Evolutionary conservation across 2,113 vertebrate species (phyloP).

Genomic region (Conger conger): DNA sequence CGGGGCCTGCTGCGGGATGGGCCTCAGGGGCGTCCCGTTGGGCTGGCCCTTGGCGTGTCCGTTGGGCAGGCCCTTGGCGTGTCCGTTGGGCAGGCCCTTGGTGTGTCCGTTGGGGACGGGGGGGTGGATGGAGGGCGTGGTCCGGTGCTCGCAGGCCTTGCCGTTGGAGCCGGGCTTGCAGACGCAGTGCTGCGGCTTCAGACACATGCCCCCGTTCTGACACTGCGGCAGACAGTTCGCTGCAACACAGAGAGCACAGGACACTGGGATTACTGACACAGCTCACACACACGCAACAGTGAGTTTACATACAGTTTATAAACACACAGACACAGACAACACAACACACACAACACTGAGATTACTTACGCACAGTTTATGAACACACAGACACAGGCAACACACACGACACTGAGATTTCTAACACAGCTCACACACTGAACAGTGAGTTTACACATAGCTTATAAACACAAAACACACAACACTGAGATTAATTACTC

Average conservation of each 20-base stretch:
- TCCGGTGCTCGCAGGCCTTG: constrained; percentile 80
- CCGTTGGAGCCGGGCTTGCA: constrained; percentile 92
- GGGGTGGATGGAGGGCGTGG: constrained; percentile 65
- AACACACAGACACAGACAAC: too few species aligned
- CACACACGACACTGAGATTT: constrained; percentile 42
- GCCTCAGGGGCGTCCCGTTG: constrained; percentile 75
- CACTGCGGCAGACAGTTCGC: constrained; percentile 90
- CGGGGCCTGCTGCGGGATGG: constrained; percentile 76
- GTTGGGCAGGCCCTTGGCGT: constrained; percentile 65
- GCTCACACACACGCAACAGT: neutral
- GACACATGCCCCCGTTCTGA: constrained; percentile 96
- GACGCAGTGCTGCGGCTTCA: constrained; percentile 90
- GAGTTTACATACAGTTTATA: too few species aligned
- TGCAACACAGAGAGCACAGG: constrained; percentile 59
- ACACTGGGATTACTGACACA: constrained; percentile 32
- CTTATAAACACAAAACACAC: too few species aligned
- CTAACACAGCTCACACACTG: neutral
- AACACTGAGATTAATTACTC: too few species aligned
- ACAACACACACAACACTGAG: too few species aligned
- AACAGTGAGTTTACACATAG: neutral
- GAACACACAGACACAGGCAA: too few species aligned
- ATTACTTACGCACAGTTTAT: too few species aligned
- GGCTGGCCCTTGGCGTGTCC: constrained; percentile 70
- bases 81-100: constrained; percentile 56
- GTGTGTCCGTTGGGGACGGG: constrained; percentile 58